A percentile compares a stretch with the other conserved stretches of the same genome.
Evolutionary conservation across 2,797 vertebrate genomes (phyloP).

Genomic region (Ceyx erithaca): DNA sequence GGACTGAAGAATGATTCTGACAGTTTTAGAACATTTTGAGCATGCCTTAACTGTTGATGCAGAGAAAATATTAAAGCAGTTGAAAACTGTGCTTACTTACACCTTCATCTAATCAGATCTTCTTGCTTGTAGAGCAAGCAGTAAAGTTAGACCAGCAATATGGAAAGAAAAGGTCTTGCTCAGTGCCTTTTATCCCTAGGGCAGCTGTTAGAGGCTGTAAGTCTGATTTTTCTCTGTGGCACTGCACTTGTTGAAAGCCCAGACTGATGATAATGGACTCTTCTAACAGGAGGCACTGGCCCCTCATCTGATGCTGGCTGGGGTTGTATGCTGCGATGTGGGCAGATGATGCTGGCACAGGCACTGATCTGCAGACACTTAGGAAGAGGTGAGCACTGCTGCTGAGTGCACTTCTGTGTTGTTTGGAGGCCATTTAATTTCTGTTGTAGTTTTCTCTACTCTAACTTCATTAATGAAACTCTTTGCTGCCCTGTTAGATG

Average conservation of each 20-base stretch:
- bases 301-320: conserved; percentile 88
- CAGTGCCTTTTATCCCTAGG: neutral
- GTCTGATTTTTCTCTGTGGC: neutral
- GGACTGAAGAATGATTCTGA: neutral
- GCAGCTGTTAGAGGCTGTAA: neutral
- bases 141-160: neutral
- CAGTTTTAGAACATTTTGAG: neutral
- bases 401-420: neutral
- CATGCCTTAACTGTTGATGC: neutral
- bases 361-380: conserved; percentile 87
- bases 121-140: neutral
- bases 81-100: neutral
- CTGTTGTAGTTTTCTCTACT: neutral
- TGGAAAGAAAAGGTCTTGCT: neutral
- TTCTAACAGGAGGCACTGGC: conserved; percentile 84
- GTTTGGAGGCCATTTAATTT: neutral
- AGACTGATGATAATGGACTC: neutral
- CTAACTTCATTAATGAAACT: neutral
- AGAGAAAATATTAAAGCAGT: neutral
- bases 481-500: neutral
- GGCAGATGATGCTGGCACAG: conserved; percentile 91
- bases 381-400: conserved; percentile 81
- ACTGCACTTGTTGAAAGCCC: neutral
- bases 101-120: neutral
- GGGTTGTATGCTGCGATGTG: conserved; percentile 92